Percentiles rank a stretch among this genome's conserved stretches.
Evolutionary conservation across 2,113 vertebrate genomes (phyloP).

Genomic region (Thamnaconus septentrionalis): DNA sequence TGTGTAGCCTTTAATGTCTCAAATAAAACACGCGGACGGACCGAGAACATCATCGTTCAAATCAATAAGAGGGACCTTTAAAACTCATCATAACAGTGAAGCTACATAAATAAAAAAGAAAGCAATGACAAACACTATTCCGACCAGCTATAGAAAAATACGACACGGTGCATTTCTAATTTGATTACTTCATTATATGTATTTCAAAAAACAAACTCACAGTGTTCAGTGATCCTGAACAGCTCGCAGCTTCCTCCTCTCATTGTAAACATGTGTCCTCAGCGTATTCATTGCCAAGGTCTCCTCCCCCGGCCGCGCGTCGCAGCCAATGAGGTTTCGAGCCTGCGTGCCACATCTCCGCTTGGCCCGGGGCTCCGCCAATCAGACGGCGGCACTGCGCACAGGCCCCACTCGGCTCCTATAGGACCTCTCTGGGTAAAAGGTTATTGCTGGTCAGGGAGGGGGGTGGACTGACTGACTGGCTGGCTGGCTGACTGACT

Average conservation of each 20-base stretch:
- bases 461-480: slow-evolving; percentile 10
- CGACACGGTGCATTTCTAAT: background rate
- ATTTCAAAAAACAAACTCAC: slow-evolving; percentile 30
- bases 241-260: slow-evolving; percentile 33
- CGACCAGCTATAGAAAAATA: background rate
- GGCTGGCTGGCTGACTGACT: slow-evolving; percentile 1
- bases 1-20: no score
- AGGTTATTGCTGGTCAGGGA: slow-evolving; percentile 58
- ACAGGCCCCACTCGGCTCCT: slow-evolving; percentile 40
- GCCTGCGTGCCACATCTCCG: slow-evolving; percentile 42
- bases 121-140: background rate
- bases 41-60: background rate
- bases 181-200: slow-evolving; percentile 5
- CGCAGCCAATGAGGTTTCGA: slow-evolving; percentile 59
- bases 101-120: background rate
- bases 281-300: slow-evolving; percentile 58
- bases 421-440: slow-evolving; percentile 70
- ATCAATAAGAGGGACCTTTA: background rate
- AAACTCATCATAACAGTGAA: background rate
- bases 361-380: slow-evolving; percentile 39
- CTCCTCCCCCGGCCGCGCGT: slow-evolving; percentile 48
- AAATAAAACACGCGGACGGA: background rate
- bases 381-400: slow-evolving; percentile 34
- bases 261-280: slow-evolving; percentile 69
- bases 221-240: slow-evolving; percentile 19